A percentile compares a stretch with the other conserved stretches of the same genome.
These are phyloP conservation scores for Sphinx pinastri DNA, from an alignment of 2,888 invertebrate species.

Conservation along the genomic window DNA sequence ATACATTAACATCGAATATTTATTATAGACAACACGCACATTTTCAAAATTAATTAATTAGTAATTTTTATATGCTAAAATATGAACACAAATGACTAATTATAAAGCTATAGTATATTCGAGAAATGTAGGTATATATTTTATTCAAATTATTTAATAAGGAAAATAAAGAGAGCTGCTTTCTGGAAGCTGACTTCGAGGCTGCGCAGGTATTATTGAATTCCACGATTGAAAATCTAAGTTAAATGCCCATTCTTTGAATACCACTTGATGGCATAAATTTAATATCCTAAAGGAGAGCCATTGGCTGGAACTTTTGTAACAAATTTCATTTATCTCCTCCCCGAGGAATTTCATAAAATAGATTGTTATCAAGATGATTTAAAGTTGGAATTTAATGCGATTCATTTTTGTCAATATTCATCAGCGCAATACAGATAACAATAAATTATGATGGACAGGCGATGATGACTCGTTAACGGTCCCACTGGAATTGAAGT, in stretches of 20 bases:
- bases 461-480: conserved; percentile 17
- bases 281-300: conserved; percentile 78
- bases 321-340: conserved; percentile 81
- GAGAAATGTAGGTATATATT: too few species aligned
- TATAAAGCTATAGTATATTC: too few species aligned
- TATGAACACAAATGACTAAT: too few species aligned
- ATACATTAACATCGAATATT: too few species aligned
- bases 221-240: conserved; percentile 69
- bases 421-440: conserved; percentile 31
- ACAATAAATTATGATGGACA: conserved; percentile 35
- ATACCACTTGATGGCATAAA: conserved; percentile 79
- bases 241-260: conserved; percentile 72
- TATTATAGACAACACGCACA: too few species aligned
- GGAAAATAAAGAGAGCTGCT: conserved; percentile 28
- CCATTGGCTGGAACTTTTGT: conserved; percentile 75
- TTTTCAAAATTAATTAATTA: too few species aligned
- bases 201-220: conserved; percentile 57
- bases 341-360: conserved; percentile 74
- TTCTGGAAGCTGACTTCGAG: conserved; percentile 32
- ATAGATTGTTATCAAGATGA: conserved; percentile 75
- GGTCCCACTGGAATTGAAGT: neutral
- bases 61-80: too few species aligned
- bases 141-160: neutral
- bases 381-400: conserved; percentile 64
- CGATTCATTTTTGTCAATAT: conserved; percentile 50